Evolutionary conservation across 2,797 vertebrate species (phyloP).

Genomic region (Zenarchopterus dispar): DNA sequence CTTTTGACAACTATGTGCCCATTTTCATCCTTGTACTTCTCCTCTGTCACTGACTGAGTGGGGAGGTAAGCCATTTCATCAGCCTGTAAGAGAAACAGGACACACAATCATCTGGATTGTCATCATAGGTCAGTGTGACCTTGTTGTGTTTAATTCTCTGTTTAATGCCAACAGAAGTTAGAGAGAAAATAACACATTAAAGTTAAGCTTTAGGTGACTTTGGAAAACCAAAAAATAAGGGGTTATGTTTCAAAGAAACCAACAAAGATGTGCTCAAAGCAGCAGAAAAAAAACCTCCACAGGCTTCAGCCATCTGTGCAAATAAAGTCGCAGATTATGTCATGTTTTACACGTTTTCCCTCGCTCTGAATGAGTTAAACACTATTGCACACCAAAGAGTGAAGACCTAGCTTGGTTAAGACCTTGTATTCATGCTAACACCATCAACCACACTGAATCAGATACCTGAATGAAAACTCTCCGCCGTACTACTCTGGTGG

Average conservation of each 20-base stretch:
- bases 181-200: conserved; percentile 13
- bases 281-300: conserved; percentile 31
- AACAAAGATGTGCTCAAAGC: conserved; percentile 39
- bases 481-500: conserved; percentile 90
- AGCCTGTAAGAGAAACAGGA: conserved; percentile 76
- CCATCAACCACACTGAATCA: conserved; percentile 39
- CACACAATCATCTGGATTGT: conserved; percentile 23
- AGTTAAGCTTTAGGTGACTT: conserved; percentile 14
- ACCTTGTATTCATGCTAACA: conserved; percentile 36
- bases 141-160: conserved; percentile 7
- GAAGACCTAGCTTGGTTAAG: conserved; percentile 20
- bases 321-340: conserved; percentile 25
- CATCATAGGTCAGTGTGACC: neutral
- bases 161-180: conserved; percentile 11
- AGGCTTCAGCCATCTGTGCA: conserved; percentile 47
- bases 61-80: conserved; percentile 88
- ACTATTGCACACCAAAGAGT: conserved; percentile 26
- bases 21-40: conserved; percentile 89
- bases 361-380: conserved; percentile 1
- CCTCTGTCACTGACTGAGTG: conserved; percentile 87
- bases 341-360: neutral
- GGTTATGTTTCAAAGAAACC: conserved; percentile 36
- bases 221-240: conserved; percentile 39
- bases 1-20: conserved; percentile 90
- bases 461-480: conserved; percentile 95